Evolutionary conservation across 2,888 invertebrate species (phyloP).

Genomic region (Penaeus monodon): DNA sequence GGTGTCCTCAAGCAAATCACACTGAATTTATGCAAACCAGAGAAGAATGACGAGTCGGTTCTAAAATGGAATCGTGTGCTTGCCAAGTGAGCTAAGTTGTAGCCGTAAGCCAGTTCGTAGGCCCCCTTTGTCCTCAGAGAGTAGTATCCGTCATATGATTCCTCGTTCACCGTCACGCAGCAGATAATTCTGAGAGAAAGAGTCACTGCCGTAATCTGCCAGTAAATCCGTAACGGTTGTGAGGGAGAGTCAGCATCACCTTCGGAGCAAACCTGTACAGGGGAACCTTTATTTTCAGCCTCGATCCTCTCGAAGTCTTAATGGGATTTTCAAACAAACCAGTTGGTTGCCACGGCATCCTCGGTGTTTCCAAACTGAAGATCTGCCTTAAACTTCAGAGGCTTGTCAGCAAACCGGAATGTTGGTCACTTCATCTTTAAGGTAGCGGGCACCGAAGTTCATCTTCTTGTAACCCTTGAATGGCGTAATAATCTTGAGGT

Average conservation of each 20-base stretch:
- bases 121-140: conserved; percentile 38
- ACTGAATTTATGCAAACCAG: no score
- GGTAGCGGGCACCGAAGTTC: conserved; percentile 26
- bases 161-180: conserved; percentile 25
- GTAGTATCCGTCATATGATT: conserved; percentile 20
- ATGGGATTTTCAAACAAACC: conserved; percentile 39
- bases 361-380: conserved; percentile 23
- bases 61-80: no score
- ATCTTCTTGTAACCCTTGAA: conserved; percentile 46
- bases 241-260: conserved; percentile 28
- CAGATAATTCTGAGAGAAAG: conserved; percentile 2
- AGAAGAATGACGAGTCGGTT: no score
- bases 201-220: conserved; percentile 10
- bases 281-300: conserved; percentile 33
- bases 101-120: neutral
- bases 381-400: conserved; percentile 28
- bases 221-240: conserved; percentile 24
- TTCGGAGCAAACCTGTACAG: conserved; percentile 36
- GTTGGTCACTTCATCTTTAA: conserved; percentile 10
- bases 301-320: conserved; percentile 33
- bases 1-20: no score
- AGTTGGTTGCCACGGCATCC: conserved; percentile 16
- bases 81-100: neutral
- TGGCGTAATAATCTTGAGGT: conserved; percentile 39
- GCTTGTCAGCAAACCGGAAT: conserved; percentile 10